Conservation (phyloP, 2,113 vertebrate species). For the Platichthys flesus region DNA sequence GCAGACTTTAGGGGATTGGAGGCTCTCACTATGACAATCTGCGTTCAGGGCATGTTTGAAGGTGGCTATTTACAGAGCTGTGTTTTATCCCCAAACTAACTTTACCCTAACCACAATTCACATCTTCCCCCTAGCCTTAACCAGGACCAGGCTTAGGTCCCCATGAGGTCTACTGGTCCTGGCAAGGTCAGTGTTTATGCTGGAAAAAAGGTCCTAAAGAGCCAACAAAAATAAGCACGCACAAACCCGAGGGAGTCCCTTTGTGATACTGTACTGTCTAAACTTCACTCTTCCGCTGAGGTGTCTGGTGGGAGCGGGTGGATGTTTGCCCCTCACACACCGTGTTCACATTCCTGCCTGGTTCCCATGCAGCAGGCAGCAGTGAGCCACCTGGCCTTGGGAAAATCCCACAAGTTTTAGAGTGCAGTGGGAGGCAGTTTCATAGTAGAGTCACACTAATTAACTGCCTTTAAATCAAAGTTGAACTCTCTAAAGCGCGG, state of each 20-base stretch:
- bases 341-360: constrained; percentile 26
- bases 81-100: too few relatives aligned
- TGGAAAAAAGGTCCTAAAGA: too few relatives aligned
- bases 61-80: too few relatives aligned
- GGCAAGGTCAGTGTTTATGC: too few relatives aligned
- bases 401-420: constrained; percentile 43
- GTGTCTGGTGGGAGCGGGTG: constrained; percentile 8
- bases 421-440: constrained; percentile 24
- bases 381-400: constrained; percentile 48
- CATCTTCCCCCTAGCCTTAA: too few relatives aligned
- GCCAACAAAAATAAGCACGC: too few relatives aligned
- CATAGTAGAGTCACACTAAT: constrained; percentile 39
- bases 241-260: background rate
- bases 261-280: constrained; percentile 12
- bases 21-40: too few relatives aligned
- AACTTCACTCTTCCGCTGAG: constrained; percentile 4
- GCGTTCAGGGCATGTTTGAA: too few relatives aligned
- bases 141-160: too few relatives aligned
- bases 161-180: too few relatives aligned
- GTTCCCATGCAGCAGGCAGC: constrained; percentile 29
- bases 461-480: constrained; percentile 38
- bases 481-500: background rate
- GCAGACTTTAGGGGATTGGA: too few relatives aligned
- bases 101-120: too few relatives aligned
- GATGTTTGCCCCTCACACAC: constrained; percentile 24